Conservation (phyloP, 2,888 invertebrate species). For the Blastobasis lacticolella region DNA sequence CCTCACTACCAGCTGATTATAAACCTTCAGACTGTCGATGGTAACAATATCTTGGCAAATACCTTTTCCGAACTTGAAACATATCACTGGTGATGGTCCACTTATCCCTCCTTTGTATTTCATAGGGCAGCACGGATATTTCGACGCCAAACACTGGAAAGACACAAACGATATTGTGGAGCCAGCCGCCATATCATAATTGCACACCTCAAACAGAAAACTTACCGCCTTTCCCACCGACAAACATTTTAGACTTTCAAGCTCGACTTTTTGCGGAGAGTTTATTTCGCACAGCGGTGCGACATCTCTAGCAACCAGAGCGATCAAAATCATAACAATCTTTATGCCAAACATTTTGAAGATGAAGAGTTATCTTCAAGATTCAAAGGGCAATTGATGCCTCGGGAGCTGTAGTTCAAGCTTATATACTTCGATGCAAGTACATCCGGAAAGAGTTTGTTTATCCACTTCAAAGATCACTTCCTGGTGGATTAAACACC, state of each 20-base stretch:
- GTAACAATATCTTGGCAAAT: too few species aligned
- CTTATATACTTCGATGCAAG: neutral
- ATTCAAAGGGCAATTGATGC: neutral
- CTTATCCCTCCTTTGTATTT: neutral
- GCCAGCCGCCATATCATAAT: neutral
- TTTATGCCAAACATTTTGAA: neutral
- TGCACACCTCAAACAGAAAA: neutral
- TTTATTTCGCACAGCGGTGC: neutral
- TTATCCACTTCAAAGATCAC: neutral
- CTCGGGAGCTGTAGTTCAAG: neutral
- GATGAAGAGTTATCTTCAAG: neutral
- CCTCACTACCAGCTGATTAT: too few species aligned
- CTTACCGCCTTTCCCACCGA: neutral
- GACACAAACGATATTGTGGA: neutral
- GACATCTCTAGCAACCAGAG: neutral
- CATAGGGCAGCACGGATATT: neutral
- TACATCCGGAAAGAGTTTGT: neutral
- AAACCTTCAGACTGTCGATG: too few species aligned
- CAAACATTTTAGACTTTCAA: neutral
- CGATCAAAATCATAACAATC: neutral
- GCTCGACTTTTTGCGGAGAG: neutral
- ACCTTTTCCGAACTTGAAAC: constrained; percentile 77
- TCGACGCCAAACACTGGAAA: neutral
- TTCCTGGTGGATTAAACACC: neutral
- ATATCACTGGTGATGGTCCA: neutral